A percentile compares a stretch with the other conserved stretches of the same genome.
phyloP scores from a whole-genome alignment of 2,797 vertebrate species.

The Mionectes olivaceus region DNA sequence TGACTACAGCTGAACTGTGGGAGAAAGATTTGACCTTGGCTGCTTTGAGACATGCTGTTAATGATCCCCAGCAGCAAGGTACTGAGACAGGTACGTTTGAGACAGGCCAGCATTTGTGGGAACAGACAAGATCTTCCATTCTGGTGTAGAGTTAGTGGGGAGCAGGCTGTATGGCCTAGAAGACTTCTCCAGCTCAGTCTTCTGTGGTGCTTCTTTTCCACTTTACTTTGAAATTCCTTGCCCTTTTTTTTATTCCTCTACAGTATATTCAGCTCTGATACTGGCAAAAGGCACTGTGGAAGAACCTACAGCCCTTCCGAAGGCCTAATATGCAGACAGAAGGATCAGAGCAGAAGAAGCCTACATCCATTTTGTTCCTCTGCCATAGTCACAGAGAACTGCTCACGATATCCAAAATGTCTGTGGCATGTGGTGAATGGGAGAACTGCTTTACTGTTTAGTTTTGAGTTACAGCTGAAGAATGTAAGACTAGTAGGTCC shows the following conservation, averaged over 20 bases:
- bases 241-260: not conserved
- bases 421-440: not conserved
- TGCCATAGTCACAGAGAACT: not conserved
- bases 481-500: not conserved
- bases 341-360: not conserved
- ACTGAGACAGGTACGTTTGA: not conserved
- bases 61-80: not conserved
- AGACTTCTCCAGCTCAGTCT: not conserved
- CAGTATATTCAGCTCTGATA: not conserved
- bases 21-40: not conserved
- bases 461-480: not conserved
- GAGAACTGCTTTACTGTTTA: not conserved
- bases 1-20: not conserved
- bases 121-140: not conserved
- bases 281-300: not conserved
- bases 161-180: not conserved
- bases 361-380: not conserved
- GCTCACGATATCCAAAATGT: not conserved
- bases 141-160: not conserved
- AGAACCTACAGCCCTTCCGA: not conserved
- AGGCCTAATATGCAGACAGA: not conserved
- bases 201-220: not conserved
- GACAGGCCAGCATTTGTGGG: rapidly evolving
- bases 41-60: not conserved
- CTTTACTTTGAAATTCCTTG: not conserved